phyloP scores from a whole-genome alignment of 2,113 vertebrate genomes.

The Oncorhynchus tshawytscha region DNA sequence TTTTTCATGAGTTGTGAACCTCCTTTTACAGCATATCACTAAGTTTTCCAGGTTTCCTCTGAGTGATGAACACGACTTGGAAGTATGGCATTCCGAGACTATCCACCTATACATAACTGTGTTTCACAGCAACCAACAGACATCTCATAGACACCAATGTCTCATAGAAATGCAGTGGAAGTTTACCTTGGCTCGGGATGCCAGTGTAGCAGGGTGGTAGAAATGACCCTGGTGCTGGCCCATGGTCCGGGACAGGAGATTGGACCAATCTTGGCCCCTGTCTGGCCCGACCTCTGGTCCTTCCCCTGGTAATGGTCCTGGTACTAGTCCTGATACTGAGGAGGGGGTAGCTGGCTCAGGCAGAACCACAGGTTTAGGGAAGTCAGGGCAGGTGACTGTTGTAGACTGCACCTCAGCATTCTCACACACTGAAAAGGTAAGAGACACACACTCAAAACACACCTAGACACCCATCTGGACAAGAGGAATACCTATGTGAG shows the following conservation, averaged over 20 bases:
- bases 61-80: too few species aligned
- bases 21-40: too few species aligned
- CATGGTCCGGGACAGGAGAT: slow-evolving; percentile 44
- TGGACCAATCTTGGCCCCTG: slow-evolving; percentile 41
- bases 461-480: too few species aligned
- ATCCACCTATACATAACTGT: neutral
- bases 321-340: slow-evolving; percentile 1
- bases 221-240: slow-evolving; percentile 37
- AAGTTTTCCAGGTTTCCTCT: too few species aligned
- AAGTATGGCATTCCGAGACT: neutral
- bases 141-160: too few species aligned
- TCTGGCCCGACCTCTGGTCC: slow-evolving; percentile 12
- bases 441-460: neutral
- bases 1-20: too few species aligned
- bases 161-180: neutral
- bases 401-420: slow-evolving; percentile 7
- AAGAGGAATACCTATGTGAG: too few species aligned
- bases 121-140: neutral
- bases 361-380: neutral
- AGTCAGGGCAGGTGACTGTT: neutral
- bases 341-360: neutral
- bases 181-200: slow-evolving; percentile 62
- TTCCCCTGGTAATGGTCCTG: slow-evolving; percentile 20
- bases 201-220: slow-evolving; percentile 36
- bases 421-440: slow-evolving; percentile 1